phyloP scores from a whole-genome alignment of 2,113 vertebrate species.

The Capreolus pygargus region DNA sequence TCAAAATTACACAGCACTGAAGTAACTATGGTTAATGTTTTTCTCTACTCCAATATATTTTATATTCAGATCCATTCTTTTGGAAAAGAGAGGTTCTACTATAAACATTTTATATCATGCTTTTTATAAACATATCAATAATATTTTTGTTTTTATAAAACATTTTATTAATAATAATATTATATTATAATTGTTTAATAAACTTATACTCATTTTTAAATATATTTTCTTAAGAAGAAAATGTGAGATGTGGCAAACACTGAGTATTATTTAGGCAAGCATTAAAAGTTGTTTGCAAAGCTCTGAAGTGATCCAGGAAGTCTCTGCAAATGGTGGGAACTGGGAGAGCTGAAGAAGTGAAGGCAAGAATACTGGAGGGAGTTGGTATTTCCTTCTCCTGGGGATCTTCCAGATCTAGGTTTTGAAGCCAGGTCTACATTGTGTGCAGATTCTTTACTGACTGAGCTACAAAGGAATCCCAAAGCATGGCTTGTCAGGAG shows the following conservation, averaged over 20 bases:
- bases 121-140: background rate
- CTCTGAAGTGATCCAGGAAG: background rate
- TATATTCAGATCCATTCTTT: background rate
- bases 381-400: background rate
- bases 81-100: background rate
- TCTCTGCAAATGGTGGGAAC: background rate
- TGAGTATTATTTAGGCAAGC: background rate
- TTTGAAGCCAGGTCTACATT: background rate
- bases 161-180: background rate
- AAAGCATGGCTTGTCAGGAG: background rate
- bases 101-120: background rate
- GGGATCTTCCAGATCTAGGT: background rate
- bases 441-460: background rate
- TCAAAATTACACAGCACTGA: background rate
- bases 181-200: background rate
- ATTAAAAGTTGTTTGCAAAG: background rate
- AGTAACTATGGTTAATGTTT: background rate
- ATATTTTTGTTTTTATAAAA: background rate
- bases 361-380: background rate
- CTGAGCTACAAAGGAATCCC: background rate
- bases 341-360: background rate
- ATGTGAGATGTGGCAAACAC: background rate
- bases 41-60: background rate
- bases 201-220: background rate
- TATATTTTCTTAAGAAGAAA: background rate